Conservation (phyloP, 92 coral and sea anemone species). For the Phenganax marumi region DNA sequence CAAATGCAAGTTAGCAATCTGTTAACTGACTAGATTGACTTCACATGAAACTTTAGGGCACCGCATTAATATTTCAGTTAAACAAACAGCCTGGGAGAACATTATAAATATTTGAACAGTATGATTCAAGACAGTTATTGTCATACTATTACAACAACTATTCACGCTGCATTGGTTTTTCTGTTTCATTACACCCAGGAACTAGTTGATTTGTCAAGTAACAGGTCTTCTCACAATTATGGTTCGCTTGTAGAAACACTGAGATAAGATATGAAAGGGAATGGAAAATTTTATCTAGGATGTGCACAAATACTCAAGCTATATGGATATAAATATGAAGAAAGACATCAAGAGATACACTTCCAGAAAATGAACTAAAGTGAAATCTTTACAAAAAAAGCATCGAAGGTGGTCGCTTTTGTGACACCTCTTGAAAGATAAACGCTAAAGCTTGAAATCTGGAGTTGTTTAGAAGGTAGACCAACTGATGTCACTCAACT, state of each 20-base stretch:
- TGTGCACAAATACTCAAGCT: no score
- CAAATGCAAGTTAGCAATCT: neutral
- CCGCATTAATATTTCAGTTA: constrained; percentile 5
- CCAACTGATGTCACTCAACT: no score
- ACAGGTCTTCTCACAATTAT: no score
- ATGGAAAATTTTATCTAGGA: no score
- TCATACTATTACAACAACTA: neutral
- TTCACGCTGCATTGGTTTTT: neutral
- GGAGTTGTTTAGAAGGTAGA: no score
- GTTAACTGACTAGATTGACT: constrained; percentile 11
- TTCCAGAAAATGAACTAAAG: neutral
- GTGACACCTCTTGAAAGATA: neutral
- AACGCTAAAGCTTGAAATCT: neutral
- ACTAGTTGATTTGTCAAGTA: neutral
- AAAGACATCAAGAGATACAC: no score
- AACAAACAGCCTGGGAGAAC: constrained; percentile 5
- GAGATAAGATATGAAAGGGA: no score
- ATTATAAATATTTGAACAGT: neutral
- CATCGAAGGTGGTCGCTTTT: neutral
- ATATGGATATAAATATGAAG: no score
- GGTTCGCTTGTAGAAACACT: no score
- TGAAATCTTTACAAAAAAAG: neutral
- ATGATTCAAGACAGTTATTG: constrained; percentile 15
- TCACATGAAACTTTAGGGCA: neutral
- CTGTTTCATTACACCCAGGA: constrained; percentile 10